Conservation (phyloP, 2,888 invertebrate genomes). For the Pollenia angustigena region DNA sequence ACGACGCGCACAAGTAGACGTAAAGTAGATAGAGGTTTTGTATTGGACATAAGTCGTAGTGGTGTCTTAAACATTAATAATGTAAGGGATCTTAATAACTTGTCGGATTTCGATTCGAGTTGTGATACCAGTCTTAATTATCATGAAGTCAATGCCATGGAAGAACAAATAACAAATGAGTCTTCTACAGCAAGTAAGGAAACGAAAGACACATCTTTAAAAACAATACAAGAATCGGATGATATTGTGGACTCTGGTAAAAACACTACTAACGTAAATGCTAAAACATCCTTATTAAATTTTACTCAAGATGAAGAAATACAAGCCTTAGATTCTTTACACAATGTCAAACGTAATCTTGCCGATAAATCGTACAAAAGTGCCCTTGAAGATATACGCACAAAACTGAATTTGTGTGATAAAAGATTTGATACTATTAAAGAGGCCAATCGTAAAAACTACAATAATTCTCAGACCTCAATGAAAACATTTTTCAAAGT, state of each 20-base stretch:
- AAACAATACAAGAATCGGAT: slow-evolving; percentile 61
- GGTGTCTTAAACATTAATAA: slow-evolving; percentile 82
- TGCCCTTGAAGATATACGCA: slow-evolving; percentile 83
- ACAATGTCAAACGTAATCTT: slow-evolving; percentile 76
- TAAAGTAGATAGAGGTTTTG: slow-evolving; percentile 83
- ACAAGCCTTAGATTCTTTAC: slow-evolving; percentile 69
- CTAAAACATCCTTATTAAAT: not conserved
- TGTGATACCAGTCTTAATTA: slow-evolving; percentile 84
- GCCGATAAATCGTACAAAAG: slow-evolving; percentile 80
- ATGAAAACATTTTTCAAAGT: slow-evolving; percentile 82
- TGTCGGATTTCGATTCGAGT: slow-evolving; percentile 84
- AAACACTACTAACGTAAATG: slow-evolving; percentile 26
- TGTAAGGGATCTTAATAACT: slow-evolving; percentile 83
- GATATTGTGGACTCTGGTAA: slow-evolving; percentile 22
- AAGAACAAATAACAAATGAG: slow-evolving; percentile 41
- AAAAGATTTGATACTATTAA: slow-evolving; percentile 83
- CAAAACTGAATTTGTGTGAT: slow-evolving; percentile 82
- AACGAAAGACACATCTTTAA: slow-evolving; percentile 48
- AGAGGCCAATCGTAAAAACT: slow-evolving; percentile 81
- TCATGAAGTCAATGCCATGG: slow-evolving; percentile 80
- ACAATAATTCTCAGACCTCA: slow-evolving; percentile 81
- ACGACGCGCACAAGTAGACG: slow-evolving; percentile 76
- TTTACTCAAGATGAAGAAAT: slow-evolving; percentile 53
- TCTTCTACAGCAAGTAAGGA: slow-evolving; percentile 14
- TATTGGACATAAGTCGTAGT: slow-evolving; percentile 82